Evolutionary conservation across 1,140 invertebrate species (phyloP).

Genomic region (Gonatopus flavifemur): DNA sequence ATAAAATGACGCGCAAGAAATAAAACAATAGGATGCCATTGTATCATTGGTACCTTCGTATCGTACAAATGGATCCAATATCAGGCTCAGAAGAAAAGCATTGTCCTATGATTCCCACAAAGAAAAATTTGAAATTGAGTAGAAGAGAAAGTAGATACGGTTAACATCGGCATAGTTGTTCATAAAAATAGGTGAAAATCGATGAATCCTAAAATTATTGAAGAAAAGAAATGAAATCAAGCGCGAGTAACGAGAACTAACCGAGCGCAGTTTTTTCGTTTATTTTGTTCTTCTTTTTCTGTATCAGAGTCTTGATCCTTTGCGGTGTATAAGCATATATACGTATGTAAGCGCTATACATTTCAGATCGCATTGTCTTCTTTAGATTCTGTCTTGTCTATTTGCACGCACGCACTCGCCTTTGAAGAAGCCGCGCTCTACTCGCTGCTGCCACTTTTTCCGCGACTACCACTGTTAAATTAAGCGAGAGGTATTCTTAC

Average conservation of each 20-base stretch:
- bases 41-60: no score
- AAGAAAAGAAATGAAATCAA: conserved; percentile 36
- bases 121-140: no score
- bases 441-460: conserved; percentile 25
- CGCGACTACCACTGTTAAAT: conserved; percentile 47
- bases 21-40: no score
- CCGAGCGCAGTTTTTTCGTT: neutral
- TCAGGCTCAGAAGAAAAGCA: no score
- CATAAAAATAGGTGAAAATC: conserved; percentile 26
- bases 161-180: no score
- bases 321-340: no score
- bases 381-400: conserved; percentile 29
- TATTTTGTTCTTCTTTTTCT: conserved; percentile 26
- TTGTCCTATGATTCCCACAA: no score
- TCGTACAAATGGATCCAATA: no score
- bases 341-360: no score
- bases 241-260: conserved; percentile 32
- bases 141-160: no score
- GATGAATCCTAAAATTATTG: no score
- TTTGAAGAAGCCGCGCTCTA: conserved; percentile 42
- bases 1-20: no score
- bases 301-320: conserved; percentile 33
- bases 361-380: conserved; percentile 47
- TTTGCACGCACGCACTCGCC: conserved; percentile 28
- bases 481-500: conserved; percentile 46